Base-by-base conservation (phyloP, 2,888 invertebrate genomes). In the Adineta ricciae region DNA sequence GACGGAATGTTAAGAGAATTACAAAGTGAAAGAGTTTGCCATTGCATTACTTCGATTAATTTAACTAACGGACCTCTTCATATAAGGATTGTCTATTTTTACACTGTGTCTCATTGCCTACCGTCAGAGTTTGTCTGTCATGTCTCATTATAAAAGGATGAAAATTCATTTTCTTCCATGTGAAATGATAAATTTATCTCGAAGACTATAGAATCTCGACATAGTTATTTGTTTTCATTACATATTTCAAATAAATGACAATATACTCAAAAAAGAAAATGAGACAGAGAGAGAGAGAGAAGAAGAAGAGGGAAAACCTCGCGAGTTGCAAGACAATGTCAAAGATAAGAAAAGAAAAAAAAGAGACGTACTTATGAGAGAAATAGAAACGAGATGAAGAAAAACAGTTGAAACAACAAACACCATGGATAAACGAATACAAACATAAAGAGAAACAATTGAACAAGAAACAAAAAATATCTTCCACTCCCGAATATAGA, bases 391-490 rank as follows among this genome's bases (percentile, higher is more conserved):
- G 50, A 50, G 50, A 50, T 16, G 50, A n/a, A 36, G 19, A 32
- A 36, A 64, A 2, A 27, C 32, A 64, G 32, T 64, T 27, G 16
- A 64, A 64, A 64, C 64, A 64, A 64, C 64, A 64, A 32, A 27
- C 64, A 64, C 64, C 64, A 64, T 64, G 32, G 32, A 64, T 64
- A 64, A 64, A 64, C 64, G 64, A 32, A 64, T 64, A 64, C 64
- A 64, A 19, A 21, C 64, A 64, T 32, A n/a, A n/a, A n/a, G n/a
- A 64, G 64, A 32, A 32, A 64, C 2, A 64, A 27, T 64, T 64
- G 27, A 64, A 64, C 64, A 64, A n/a, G 32, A 64, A 64, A 46
- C 46, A n/a, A 64, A 64, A 64, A 64, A 64, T 64, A 64, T 32
- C 32, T 32, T 27, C 64, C 32, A 19, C 27, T 64, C 32, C 64